These are phyloP conservation scores for Druon quercuslanigerum DNA, from an alignment of 1,140 invertebrate genomes.

Conservation along the genomic window DNA sequence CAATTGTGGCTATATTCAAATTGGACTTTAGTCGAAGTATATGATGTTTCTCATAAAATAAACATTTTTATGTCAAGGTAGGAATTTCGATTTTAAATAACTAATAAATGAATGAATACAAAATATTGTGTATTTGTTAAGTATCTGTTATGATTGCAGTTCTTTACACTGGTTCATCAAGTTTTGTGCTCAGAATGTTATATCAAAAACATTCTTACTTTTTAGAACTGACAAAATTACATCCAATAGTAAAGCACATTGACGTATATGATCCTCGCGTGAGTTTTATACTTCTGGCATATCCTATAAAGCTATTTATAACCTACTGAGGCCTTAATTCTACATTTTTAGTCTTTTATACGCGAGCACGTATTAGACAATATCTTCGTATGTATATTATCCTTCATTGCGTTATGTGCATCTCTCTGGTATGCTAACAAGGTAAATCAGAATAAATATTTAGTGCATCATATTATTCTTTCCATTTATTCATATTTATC, in stretches of 20 bases:
- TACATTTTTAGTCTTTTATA: constrained; percentile 62
- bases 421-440: constrained; percentile 67
- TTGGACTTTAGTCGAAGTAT: no score
- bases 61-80: no score
- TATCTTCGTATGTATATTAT: constrained; percentile 61
- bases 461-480: constrained; percentile 39
- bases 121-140: no score
- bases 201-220: no score
- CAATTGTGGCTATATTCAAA: no score
- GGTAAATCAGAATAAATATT: constrained; percentile 55
- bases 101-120: no score
- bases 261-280: constrained; percentile 64
- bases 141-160: no score
- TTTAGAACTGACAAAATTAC: constrained; percentile 37
- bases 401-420: constrained; percentile 65
- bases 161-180: no score
- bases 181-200: no score
- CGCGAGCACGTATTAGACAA: constrained; percentile 67
- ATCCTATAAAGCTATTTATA: no score
- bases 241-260: constrained; percentile 58
- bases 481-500: constrained; percentile 37
- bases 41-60: no score
- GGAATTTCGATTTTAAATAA: no score
- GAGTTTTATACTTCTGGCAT: constrained; percentile 29
- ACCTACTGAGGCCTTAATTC: background rate